Conservation (phyloP, 1,140 invertebrate genomes). For the Hesperophylax magnus region DNA sequence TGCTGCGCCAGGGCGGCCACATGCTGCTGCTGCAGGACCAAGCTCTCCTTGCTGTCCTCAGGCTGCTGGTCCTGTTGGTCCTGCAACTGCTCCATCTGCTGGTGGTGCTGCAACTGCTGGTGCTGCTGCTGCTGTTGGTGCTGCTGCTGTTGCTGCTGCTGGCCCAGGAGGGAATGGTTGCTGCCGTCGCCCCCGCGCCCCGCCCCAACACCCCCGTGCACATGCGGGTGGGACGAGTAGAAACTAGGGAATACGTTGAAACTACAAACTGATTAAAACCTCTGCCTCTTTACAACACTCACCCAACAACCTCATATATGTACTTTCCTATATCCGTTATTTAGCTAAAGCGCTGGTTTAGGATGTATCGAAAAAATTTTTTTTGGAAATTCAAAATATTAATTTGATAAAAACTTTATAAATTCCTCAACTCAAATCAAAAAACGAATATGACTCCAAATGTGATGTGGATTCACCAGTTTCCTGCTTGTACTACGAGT, state of each 20-base stretch:
- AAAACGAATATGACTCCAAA: too few species aligned
- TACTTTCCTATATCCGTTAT: too few species aligned
- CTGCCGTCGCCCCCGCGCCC: slow-evolving; percentile 65
- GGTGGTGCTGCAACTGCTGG: slow-evolving; percentile 59
- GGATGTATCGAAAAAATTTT: too few species aligned
- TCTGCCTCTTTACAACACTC: not conserved
- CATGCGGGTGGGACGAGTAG: slow-evolving; percentile 67
- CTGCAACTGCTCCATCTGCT: slow-evolving; percentile 50
- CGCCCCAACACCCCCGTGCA: slow-evolving; percentile 66
- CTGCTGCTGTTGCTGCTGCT: slow-evolving; percentile 59
- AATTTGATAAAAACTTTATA: too few species aligned
- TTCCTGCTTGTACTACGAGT: too few species aligned
- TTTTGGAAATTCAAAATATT: too few species aligned
- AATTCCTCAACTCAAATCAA: too few species aligned
- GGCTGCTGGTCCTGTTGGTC: slow-evolving; percentile 46
- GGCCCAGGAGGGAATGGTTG: slow-evolving; percentile 60
- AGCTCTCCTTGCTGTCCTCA: slow-evolving; percentile 56
- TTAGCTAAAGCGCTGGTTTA: too few species aligned
- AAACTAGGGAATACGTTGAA: slow-evolving; percentile 62
- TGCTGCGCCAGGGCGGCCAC: slow-evolving; percentile 23
- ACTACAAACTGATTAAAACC: slow-evolving; percentile 47
- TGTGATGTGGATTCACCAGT: too few species aligned
- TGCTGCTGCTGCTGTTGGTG: slow-evolving; percentile 65
- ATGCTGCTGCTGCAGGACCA: slow-evolving; percentile 51
- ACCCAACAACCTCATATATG: too few species aligned